phyloP scores from a whole-genome alignment of 2,113 vertebrate genomes.

The rat (Rattus norvegicus) region DNA sequence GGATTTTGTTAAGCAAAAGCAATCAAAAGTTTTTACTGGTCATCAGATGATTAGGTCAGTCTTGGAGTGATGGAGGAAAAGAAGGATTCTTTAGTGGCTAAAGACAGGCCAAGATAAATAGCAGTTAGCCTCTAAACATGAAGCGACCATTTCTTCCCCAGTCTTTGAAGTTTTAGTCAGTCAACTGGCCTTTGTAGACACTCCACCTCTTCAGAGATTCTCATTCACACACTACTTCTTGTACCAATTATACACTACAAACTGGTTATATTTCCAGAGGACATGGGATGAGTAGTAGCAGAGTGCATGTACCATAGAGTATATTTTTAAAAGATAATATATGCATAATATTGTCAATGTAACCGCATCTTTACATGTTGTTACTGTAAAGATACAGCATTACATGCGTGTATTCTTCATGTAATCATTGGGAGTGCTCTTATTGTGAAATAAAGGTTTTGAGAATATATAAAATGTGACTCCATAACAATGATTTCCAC shows the following conservation, averaged over 20 bases:
- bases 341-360: neutral
- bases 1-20: neutral
- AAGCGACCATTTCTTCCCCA: neutral
- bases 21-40: neutral
- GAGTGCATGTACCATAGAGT: neutral
- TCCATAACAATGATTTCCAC: neutral
- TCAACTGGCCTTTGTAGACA: neutral
- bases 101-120: neutral
- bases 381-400: neutral
- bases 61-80: neutral
- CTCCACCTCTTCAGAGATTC: neutral
- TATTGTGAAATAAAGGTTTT: neutral
- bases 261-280: conserved; percentile 66
- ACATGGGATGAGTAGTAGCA: neutral
- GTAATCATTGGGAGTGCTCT: neutral
- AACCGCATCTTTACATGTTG: neutral
- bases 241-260: conserved; percentile 50
- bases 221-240: neutral
- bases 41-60: neutral
- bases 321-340: neutral
- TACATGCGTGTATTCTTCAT: neutral
- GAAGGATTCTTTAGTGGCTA: neutral
- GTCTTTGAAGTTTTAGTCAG: neutral
- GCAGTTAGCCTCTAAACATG: neutral
- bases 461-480: neutral